These are phyloP conservation scores for Athalia circularis DNA, from an alignment of 2,888 invertebrate species.

Conservation along the genomic window DNA sequence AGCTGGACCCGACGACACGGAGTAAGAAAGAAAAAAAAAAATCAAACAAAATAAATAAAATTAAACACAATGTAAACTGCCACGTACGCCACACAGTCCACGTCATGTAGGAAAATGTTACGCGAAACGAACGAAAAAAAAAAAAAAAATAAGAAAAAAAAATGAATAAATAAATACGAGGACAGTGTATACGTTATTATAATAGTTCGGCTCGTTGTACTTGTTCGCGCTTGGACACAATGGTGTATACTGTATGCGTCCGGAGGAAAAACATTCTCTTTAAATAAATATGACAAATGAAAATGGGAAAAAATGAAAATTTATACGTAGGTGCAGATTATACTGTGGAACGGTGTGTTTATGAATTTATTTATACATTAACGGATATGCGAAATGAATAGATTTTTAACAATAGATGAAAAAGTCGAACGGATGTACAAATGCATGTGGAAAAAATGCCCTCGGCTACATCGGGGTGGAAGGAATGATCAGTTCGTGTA, in stretches of 20 bases:
- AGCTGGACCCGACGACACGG: constrained; percentile 28
- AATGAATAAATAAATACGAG: constrained; percentile 25
- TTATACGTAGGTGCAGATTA: neutral
- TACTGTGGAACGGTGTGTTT: constrained; percentile 7
- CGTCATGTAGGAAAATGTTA: constrained; percentile 32
- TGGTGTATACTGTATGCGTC: neutral
- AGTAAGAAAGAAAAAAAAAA: too few species aligned
- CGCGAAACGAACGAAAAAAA: neutral
- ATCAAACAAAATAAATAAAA: too few species aligned
- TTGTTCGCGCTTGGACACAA: constrained; percentile 29
- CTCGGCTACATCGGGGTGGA: constrained; percentile 24
- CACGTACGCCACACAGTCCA: constrained; percentile 28
- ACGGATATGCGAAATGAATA: constrained; percentile 12
- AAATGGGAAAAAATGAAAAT: neutral
- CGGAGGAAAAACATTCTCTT: constrained; percentile 1
- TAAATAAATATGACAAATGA: constrained; percentile 2
- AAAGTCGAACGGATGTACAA: constrained; percentile 8
- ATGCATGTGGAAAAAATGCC: constrained; percentile 5
- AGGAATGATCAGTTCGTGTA: too few species aligned
- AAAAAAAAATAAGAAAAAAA: neutral
- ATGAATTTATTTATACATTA: constrained; percentile 26
- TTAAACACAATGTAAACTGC: constrained; percentile 43
- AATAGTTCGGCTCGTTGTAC: constrained; percentile 20
- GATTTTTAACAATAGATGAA: constrained; percentile 27
- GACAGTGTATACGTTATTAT: neutral